These are phyloP conservation scores for Bufo bufo DNA, from an alignment of 2,113 vertebrate species.

Conservation along the genomic window DNA sequence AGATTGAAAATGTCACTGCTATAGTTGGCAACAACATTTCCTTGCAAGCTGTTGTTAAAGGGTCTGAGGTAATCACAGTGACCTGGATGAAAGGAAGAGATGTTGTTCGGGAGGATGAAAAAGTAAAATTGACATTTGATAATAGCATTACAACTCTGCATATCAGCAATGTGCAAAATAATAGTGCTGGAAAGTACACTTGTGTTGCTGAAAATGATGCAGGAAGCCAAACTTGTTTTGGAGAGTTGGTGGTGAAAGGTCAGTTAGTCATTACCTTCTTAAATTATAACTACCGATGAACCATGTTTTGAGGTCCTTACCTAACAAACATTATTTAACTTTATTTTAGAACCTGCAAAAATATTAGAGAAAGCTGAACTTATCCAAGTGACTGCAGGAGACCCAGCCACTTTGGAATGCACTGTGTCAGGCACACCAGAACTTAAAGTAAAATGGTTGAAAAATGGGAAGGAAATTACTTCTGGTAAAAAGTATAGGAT, in stretches of 20 bases:
- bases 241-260: slow-evolving; percentile 94
- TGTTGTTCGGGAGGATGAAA: slow-evolving; percentile 87
- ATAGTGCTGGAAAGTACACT: slow-evolving; percentile 85
- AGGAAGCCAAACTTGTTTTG: slow-evolving; percentile 91
- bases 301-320: slow-evolving; percentile 47
- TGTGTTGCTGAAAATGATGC: slow-evolving; percentile 95
- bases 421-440: slow-evolving; percentile 91
- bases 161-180: slow-evolving; percentile 82
- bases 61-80: slow-evolving; percentile 88
- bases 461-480: slow-evolving; percentile 86
- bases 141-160: slow-evolving; percentile 81
- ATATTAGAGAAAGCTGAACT: slow-evolving; percentile 89
- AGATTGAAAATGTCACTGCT: slow-evolving; percentile 86
- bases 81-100: slow-evolving; percentile 94
- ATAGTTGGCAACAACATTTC: slow-evolving; percentile 84
- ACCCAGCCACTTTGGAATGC: slow-evolving; percentile 90
- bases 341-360: slow-evolving; percentile 91
- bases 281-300: slow-evolving; percentile 14
- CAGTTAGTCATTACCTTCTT: slow-evolving; percentile 67
- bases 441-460: slow-evolving; percentile 96
- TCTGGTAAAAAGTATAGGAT: slow-evolving; percentile 93
- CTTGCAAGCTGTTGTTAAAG: slow-evolving; percentile 87
- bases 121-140: slow-evolving; percentile 86
- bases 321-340: slow-evolving; percentile 68
- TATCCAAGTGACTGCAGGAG: slow-evolving; percentile 92